Evolutionary conservation across 2,888 invertebrate species (phyloP), one percentile per base, ranked within the genome.

Genomic region (Hirudinaria manillensis): DNA sequence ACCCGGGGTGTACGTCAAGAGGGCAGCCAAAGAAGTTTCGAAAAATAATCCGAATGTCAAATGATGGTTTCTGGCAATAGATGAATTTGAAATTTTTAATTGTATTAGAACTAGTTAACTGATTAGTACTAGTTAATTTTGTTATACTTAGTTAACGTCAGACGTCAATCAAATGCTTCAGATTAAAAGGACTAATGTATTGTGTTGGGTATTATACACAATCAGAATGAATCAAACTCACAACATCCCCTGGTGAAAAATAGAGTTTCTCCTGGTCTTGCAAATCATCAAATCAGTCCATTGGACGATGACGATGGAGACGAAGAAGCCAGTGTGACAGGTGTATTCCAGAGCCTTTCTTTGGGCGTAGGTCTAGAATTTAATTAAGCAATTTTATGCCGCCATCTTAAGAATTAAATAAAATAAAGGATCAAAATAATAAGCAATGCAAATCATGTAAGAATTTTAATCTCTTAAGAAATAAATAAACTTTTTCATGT

Each of bases 41-140:
- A 86, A 86, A 82, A 86, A 83, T 75, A 86, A 79, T 61, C 84
- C 86, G 79, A 86, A 85, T 32, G 84, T 86, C 81, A 86, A 76
- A 77, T 83, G 83, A 78, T 84, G 83, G 78, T 86, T 86, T 80
- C 85, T 85, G 81, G 13, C 80, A 34, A 10, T 36, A 55, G n/a
- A 36, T 2, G 34, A 16, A 68, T 36, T 34, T 19, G n/a, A 66
- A 19, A 16, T n/a, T 19, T 19, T 19, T 27, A 66, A 19, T 66
- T 66, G n/a, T 24, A 21, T 16, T 16, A 16, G 53, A 53, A 21
- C 53, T 21, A 21, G 13, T 53, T 53, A 53, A 53, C 21, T 16
- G 21, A 53, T 53, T 16, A 53, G 21, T 53, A n/a, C n/a, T n/a
- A n/a, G n/a, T n/a, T n/a, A n/a, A n/a, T n/a, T n/a, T n/a, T n/a